These are phyloP conservation scores for Tryphoninae sp. DNA, from an alignment of 2,888 invertebrate species.

Conservation along the genomic window DNA sequence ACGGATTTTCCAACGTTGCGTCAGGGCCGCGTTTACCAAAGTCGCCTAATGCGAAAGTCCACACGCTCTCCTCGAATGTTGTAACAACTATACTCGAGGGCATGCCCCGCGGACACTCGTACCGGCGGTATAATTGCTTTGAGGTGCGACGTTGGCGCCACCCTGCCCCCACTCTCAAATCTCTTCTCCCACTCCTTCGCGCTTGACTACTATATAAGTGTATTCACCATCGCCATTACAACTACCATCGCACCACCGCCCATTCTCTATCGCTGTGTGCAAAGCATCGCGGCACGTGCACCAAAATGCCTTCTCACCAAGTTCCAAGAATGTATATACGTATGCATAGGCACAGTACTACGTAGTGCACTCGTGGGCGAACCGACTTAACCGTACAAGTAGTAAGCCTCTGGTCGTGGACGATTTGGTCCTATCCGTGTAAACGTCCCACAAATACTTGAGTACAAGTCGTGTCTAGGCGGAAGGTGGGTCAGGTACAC, in stretches of 20 bases:
- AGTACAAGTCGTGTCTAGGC: slow-evolving; percentile 34
- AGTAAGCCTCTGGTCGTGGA: slow-evolving; percentile 30
- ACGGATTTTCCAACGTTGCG: slow-evolving; percentile 34
- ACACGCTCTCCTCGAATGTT: slow-evolving; percentile 2
- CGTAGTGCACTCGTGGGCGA: slow-evolving; percentile 12
- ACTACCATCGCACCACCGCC: slow-evolving; percentile 7
- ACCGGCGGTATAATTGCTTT: slow-evolving; percentile 39
- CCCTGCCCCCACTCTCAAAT: background rate
- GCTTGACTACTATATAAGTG: slow-evolving; percentile 1
- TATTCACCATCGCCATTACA: slow-evolving; percentile 12
- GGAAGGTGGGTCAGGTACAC: slow-evolving; percentile 31
- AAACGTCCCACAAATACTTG: slow-evolving; percentile 26
- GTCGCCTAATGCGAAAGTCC: slow-evolving; percentile 20
- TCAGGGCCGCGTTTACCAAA: background rate
- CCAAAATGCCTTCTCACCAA: slow-evolving; percentile 27
- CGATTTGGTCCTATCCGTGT: slow-evolving; percentile 34
- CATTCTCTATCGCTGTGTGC: slow-evolving; percentile 8
- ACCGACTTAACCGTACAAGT: slow-evolving; percentile 38
- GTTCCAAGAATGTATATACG: slow-evolving; percentile 12
- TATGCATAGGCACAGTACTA: background rate
- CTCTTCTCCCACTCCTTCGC: slow-evolving; percentile 11
- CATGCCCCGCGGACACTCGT: slow-evolving; percentile 10
- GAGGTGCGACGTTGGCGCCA: slow-evolving; percentile 26
- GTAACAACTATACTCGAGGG: slow-evolving; percentile 40
- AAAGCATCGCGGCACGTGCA: slow-evolving; percentile 47